These are phyloP conservation scores for Scelioninae gen. 2 DNA, from an alignment of 2,888 invertebrate genomes.

Conservation along the genomic window DNA sequence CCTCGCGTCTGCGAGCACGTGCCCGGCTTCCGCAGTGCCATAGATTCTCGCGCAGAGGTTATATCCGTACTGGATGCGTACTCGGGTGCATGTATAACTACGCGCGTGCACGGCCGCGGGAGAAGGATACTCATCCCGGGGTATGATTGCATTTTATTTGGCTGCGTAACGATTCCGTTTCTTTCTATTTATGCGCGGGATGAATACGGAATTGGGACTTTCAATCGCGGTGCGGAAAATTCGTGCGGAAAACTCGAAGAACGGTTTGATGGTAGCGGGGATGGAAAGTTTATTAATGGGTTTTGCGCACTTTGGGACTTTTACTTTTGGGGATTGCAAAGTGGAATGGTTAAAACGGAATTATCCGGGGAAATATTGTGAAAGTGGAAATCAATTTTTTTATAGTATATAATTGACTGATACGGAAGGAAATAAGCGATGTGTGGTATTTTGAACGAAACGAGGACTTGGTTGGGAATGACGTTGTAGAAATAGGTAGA, in stretches of 20 bases:
- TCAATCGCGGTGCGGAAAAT: constrained; percentile 28
- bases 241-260: constrained; percentile 3
- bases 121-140: constrained; percentile 17
- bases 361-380: no score
- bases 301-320: no score
- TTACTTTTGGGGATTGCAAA: no score
- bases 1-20: constrained; percentile 52
- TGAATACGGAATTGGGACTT: constrained; percentile 30
- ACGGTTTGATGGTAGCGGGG: neutral
- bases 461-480: no score
- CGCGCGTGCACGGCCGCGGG: neutral
- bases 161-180: constrained; percentile 24
- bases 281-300: constrained; percentile 7
- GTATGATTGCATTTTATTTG: constrained; percentile 36
- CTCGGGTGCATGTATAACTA: constrained; percentile 20
- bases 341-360: no score
- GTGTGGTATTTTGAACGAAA: no score
- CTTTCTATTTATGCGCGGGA: constrained; percentile 36
- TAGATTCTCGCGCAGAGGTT: constrained; percentile 41
- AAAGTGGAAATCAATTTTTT: no score
- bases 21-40: constrained; percentile 36
- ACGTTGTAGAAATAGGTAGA: no score
- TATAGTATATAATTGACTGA: no score
- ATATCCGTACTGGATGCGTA: constrained; percentile 52
- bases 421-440: no score